Evolutionary conservation across 2,113 vertebrate species (phyloP).

Genomic region (Vidua macroura): DNA sequence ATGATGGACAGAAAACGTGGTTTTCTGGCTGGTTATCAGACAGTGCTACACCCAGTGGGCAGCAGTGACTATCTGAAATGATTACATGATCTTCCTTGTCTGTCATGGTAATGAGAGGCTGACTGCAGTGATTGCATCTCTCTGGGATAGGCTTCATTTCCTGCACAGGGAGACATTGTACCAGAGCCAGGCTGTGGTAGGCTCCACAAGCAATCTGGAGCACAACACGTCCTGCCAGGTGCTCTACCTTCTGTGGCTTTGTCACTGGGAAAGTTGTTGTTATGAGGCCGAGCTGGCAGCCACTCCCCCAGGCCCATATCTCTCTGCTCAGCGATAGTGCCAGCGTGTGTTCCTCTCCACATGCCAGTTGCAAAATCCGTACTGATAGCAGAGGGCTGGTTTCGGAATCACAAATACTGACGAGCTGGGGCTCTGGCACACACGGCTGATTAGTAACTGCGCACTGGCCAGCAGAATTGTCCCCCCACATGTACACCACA

Average conservation of each 20-base stretch:
- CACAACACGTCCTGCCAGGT: constrained; percentile 86
- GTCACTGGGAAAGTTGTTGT: constrained; percentile 80
- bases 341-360: constrained; percentile 89
- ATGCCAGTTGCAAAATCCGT: constrained; percentile 86
- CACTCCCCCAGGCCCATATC: constrained; percentile 96
- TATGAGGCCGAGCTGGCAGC: constrained; percentile 88
- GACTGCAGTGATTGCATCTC: constrained; percentile 91
- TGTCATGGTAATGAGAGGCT: constrained; percentile 94
- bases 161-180: constrained; percentile 82
- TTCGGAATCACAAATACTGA: constrained; percentile 83
- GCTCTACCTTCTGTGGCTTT: constrained; percentile 90
- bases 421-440: constrained; percentile 82
- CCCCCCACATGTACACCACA: constrained; percentile 92
- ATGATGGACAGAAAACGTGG: not conserved
- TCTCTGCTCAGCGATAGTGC: constrained; percentile 86
- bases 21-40: constrained; percentile 68
- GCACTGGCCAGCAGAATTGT: constrained; percentile 91
- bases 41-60: constrained; percentile 82
- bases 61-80: constrained; percentile 95
- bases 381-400: constrained; percentile 73
- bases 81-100: constrained; percentile 99
- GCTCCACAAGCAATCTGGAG: constrained; percentile 93
- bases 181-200: constrained; percentile 89
- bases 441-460: constrained; percentile 76
- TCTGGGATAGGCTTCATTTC: constrained; percentile 83